These are phyloP conservation scores for Hippoglossus stenolepis DNA, from an alignment of 2,113 vertebrate genomes.

Conservation along the genomic window DNA sequence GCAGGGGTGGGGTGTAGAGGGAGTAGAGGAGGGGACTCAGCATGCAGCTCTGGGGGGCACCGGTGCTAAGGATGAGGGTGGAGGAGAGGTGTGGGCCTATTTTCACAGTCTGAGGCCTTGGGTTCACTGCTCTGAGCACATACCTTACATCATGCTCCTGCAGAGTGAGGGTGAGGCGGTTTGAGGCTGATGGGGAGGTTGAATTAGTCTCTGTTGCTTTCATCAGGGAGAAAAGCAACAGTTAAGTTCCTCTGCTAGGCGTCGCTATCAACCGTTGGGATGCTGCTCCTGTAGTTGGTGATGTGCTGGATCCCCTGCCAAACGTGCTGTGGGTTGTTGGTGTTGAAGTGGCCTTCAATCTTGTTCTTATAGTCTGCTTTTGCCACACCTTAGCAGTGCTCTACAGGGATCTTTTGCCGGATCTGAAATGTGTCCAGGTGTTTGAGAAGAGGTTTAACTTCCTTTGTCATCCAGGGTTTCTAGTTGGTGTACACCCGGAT, in stretches of 20 bases:
- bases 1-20: no score
- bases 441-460: neutral
- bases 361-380: no score
- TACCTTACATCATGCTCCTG: neutral
- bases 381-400: neutral
- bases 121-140: neutral
- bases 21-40: no score
- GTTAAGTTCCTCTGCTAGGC: neutral
- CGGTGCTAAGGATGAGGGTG: no score
- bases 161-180: neutral
- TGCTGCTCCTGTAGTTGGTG: neutral
- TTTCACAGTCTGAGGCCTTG: no score
- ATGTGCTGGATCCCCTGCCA: neutral
- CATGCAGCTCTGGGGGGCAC: no score
- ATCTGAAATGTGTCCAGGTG: neutral
- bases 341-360: neutral
- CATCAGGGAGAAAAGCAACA: neutral
- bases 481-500: neutral
- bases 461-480: neutral
- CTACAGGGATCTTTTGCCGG: neutral
- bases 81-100: no score
- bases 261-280: neutral
- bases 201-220: neutral
- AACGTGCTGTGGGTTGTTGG: neutral
- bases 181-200: neutral